These are phyloP conservation scores for Hecatera dysodea DNA, from an alignment of 2,888 invertebrate genomes.

Conservation along the genomic window DNA sequence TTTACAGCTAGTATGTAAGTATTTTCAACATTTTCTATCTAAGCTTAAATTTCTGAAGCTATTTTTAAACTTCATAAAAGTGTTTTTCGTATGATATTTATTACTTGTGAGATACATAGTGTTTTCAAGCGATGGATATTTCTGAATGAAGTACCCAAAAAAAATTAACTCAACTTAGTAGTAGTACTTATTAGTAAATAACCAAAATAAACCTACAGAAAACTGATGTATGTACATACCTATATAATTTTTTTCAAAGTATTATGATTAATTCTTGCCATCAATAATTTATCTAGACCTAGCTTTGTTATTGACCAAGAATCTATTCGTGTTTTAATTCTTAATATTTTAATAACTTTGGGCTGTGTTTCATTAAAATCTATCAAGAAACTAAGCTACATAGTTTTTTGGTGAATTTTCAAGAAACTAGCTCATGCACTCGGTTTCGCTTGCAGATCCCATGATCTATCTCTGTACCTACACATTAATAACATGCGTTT, in stretches of 20 bases:
- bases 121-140: no score
- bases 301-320: background rate
- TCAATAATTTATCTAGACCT: background rate
- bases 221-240: background rate
- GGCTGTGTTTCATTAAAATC: slow-evolving; percentile 1
- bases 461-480: no score
- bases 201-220: background rate
- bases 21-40: slow-evolving; percentile 13
- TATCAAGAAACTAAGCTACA: background rate
- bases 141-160: no score
- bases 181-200: no score
- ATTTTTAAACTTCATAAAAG: background rate
- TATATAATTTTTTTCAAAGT: background rate
- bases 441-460: no score
- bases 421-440: no score
- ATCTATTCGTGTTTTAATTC: slow-evolving; percentile 6
- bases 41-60: slow-evolving; percentile 11
- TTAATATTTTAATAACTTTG: background rate
- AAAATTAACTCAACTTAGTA: no score
- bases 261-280: background rate
- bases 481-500: no score
- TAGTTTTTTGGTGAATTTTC: no score
- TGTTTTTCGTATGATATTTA: no score
- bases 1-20: background rate
- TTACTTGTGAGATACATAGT: no score